Conservation (phyloP, 2,797 vertebrate genomes). For the Artibeus jamaicensis region DNA sequence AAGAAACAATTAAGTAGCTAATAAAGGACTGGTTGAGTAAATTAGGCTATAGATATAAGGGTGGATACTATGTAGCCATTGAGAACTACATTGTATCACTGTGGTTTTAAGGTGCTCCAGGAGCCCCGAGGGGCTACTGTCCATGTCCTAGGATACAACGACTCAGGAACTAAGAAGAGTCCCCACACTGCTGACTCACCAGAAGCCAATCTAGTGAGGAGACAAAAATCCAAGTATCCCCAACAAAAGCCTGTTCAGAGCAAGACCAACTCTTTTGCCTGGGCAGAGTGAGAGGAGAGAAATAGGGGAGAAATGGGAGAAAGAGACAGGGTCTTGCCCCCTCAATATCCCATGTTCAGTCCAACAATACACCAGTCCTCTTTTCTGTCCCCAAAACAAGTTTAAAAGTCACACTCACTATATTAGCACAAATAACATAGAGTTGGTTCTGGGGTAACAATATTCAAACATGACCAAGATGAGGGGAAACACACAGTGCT, state of each 20-base stretch:
- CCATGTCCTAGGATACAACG: neutral
- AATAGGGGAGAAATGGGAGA: neutral
- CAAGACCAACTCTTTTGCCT: neutral
- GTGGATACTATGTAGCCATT: neutral
- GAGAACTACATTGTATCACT: neutral
- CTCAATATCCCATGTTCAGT: fast-evolving
- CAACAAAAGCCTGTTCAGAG: neutral
- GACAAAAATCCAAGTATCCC: neutral
- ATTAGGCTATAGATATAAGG: neutral
- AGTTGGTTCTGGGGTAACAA: neutral
- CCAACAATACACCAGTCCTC: neutral
- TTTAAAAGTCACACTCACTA: neutral
- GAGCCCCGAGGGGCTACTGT: neutral
- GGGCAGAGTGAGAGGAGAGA: neutral
- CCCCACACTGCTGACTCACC: neutral
- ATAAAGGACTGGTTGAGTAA: neutral
- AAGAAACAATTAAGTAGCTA: neutral
- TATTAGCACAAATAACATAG: neutral
- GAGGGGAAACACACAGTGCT: neutral
- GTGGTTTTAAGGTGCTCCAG: neutral
- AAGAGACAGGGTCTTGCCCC: no score
- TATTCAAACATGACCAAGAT: neutral
- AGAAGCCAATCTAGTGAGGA: neutral
- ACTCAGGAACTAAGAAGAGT: neutral
- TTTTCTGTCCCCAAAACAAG: neutral